Base-by-base conservation (phyloP, 1,140 invertebrate genomes). In the Leptonema lineaticorne region DNA sequence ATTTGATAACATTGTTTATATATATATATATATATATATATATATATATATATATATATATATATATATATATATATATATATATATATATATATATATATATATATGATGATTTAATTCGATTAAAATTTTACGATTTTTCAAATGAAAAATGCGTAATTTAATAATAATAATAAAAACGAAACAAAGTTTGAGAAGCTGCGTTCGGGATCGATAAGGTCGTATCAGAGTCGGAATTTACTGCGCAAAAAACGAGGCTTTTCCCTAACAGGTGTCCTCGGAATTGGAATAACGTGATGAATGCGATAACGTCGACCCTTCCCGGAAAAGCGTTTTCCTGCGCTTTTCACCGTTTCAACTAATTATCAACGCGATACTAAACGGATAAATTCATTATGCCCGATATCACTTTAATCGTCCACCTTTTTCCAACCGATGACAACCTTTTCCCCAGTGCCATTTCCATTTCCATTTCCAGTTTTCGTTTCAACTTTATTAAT, bases 221-320 rank as follows among this genome's bases (percentile, higher is more conserved):
- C 28, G 20, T n/a, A n/a, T n/a, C n/a, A n/a, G 30, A 29, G 28
- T 11, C 14, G 30, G 9, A 58, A 45, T 29, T 30, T 58, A 27
- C 56, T 58, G 56, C 27, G 56, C 56, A 29, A 58, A n/a, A n/a
- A 58, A 58, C 9, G 24, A 62, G 24, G 30, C 26, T 24, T 62
- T 62, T 8, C 59, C 59, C 22, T 27, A 62, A 62, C 59, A 62
- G 59, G 59, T 62, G 59, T 62, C 18, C 37, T 24, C 18, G 22
- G 33, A 30, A 60, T 18, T 1, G 59, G 1, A 37, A 41, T 45
- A 62, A 62, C 45, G 22, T 9, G 59, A 62, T 45, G 5, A 62
- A 53, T 11, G 50, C 50, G 50, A 53, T 53, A 53, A 53, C 22
- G 37, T 14, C 14, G 37, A 45, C 37, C 16, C 30, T 11, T 11